A percentile compares a stretch with the other conserved stretches of the same genome.
These are phyloP conservation scores for Astatotilapia flaviijosephi DNA, from an alignment of 2,113 vertebrate genomes.

Conservation along the genomic window DNA sequence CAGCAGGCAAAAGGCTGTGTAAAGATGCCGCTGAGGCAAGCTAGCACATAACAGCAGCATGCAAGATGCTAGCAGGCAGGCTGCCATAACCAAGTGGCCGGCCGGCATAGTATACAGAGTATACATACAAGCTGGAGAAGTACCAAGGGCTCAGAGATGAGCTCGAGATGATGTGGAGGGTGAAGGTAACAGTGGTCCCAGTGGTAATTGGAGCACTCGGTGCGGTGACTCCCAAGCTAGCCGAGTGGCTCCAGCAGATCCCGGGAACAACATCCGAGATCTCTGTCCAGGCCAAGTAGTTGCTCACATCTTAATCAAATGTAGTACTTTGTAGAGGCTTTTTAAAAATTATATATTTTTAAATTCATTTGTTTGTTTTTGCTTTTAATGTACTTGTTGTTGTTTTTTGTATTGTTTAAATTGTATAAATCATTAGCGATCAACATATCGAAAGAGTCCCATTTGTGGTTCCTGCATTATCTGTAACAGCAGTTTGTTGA, in stretches of 20 bases:
- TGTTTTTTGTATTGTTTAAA: not conserved
- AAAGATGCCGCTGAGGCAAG: not conserved
- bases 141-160: accelerated
- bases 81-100: not conserved
- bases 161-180: not conserved
- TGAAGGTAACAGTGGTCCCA: accelerated
- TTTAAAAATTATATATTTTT: not conserved
- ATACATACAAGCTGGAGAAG: not conserved
- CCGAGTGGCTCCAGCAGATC: not conserved
- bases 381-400: not conserved
- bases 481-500: not conserved
- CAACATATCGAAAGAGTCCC: not conserved
- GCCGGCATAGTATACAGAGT: not conserved
- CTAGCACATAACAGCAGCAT: not conserved
- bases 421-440: not conserved
- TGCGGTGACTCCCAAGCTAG: not conserved
- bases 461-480: not conserved
- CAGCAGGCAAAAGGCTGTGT: not conserved
- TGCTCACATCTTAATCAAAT: not conserved
- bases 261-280: accelerated
- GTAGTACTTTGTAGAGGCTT: accelerated
- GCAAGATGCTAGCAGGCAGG: not conserved
- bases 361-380: not conserved
- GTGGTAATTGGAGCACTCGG: not conserved
- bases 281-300: not conserved